Percentiles rank a stretch among this genome's conserved stretches.
Evolutionary conservation across 2,113 vertebrate genomes (phyloP).

Genomic region (Scatophagus argus): DNA sequence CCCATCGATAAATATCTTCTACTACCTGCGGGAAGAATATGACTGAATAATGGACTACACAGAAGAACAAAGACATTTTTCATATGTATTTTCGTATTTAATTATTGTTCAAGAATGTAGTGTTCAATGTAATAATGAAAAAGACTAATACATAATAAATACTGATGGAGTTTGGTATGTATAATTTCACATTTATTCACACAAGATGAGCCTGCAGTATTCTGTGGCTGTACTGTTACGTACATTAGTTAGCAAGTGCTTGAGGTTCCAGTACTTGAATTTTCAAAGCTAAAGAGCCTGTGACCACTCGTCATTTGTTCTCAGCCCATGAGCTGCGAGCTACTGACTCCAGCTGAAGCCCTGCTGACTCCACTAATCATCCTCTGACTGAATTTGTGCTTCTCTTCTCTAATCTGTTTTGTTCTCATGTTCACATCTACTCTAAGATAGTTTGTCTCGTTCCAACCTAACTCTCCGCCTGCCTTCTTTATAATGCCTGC

Average conservation of each 20-base stretch:
- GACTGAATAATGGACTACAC: conserved; percentile 17
- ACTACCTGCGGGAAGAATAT: neutral
- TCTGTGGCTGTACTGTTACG: conserved; percentile 28
- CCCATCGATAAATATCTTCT: conserved; percentile 30
- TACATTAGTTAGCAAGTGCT: conserved; percentile 18
- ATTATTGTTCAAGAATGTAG: conserved; percentile 7
- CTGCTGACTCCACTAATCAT: conserved; percentile 48
- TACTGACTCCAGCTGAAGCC: conserved; percentile 50
- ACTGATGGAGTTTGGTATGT: neutral
- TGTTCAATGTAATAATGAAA: conserved; percentile 22
- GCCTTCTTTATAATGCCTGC: neutral
- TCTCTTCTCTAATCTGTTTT: conserved; percentile 31
- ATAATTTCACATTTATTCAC: conserved; percentile 4
- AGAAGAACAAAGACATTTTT: neutral
- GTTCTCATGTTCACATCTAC: conserved; percentile 24
- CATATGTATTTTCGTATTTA: conserved; percentile 1
- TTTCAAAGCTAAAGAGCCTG: conserved; percentile 4
- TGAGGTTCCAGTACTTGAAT: conserved; percentile 21
- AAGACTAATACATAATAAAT: conserved; percentile 18
- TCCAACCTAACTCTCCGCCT: conserved; percentile 1
- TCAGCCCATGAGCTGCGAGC: conserved; percentile 29
- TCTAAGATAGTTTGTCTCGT: neutral
- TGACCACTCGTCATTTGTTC: conserved; percentile 46
- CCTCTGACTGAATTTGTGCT: conserved; percentile 45
- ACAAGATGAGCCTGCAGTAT: neutral